Evolutionary conservation across 1,140 invertebrate species (phyloP).

Genomic region (Parapsyche elsis): DNA sequence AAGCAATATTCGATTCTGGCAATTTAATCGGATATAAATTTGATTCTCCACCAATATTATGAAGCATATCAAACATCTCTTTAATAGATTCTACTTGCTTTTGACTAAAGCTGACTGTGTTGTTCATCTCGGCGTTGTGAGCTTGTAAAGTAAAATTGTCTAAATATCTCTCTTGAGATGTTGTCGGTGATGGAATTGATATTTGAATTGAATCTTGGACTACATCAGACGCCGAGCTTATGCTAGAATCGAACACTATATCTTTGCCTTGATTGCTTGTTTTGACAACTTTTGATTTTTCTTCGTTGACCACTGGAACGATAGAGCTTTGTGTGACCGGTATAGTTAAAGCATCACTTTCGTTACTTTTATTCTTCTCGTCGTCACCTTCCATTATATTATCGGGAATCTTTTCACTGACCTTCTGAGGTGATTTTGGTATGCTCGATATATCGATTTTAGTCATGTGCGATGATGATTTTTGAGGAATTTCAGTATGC

Average conservation of each 20-base stretch:
- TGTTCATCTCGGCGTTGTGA: slow-evolving; percentile 63
- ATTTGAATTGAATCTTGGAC: slow-evolving; percentile 71
- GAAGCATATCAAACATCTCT: slow-evolving; percentile 75
- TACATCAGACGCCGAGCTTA: slow-evolving; percentile 67
- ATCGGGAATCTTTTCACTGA: slow-evolving; percentile 67
- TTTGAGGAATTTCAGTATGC: slow-evolving; percentile 65
- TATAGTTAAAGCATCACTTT: slow-evolving; percentile 58
- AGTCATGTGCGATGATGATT: slow-evolving; percentile 32
- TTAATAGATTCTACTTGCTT: slow-evolving; percentile 73
- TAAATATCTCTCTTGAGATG: slow-evolving; percentile 71
- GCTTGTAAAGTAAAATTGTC: slow-evolving; percentile 71
- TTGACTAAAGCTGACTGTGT: slow-evolving; percentile 58
- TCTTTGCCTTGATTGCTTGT: slow-evolving; percentile 66
- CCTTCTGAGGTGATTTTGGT: slow-evolving; percentile 66
- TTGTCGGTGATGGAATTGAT: slow-evolving; percentile 71
- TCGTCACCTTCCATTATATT: slow-evolving; percentile 68
- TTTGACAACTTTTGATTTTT: slow-evolving; percentile 39
- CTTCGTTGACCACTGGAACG: not conserved
- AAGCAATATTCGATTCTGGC: slow-evolving; percentile 55
- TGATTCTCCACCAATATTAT: slow-evolving; percentile 71
- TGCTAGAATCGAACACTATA: slow-evolving; percentile 66
- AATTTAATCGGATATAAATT: slow-evolving; percentile 63
- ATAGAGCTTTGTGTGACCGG: not conserved
- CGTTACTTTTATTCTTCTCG: slow-evolving; percentile 65
- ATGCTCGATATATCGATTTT: slow-evolving; percentile 36